Conservation (phyloP, 2,797 vertebrate genomes). For the Caiman crocodilus region DNA sequence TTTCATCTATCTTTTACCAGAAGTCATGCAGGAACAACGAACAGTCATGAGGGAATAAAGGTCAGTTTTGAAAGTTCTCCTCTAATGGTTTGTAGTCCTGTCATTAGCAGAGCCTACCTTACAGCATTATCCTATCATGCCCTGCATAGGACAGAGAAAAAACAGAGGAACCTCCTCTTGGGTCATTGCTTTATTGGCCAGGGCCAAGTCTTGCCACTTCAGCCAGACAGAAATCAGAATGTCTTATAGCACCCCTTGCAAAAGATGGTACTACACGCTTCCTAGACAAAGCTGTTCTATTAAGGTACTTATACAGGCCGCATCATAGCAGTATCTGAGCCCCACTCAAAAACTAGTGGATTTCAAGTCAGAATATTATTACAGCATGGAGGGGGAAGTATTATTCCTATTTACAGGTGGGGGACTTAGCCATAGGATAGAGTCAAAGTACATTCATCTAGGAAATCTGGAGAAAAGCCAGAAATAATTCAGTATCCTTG, state of each 20-base stretch:
- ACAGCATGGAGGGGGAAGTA: background rate
- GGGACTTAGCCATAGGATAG: background rate
- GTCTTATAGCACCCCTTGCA: background rate
- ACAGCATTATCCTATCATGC: no score
- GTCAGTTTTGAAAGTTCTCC: no score
- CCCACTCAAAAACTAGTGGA: background rate
- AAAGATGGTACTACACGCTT: background rate
- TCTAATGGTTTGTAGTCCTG: no score
- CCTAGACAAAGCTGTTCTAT: background rate
- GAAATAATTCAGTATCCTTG: background rate
- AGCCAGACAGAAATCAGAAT: background rate
- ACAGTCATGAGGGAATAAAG: no score
- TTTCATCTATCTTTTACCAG: no score
- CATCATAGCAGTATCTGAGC: background rate
- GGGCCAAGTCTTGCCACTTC: no score
- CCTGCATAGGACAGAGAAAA: no score
- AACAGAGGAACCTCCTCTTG: no score
- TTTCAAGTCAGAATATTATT: background rate
- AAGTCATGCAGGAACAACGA: no score
- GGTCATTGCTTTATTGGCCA: no score
- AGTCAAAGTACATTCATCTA: background rate
- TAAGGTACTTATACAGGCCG: background rate
- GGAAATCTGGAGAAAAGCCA: background rate
- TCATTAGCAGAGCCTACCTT: no score
- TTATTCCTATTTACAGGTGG: background rate